Base-by-base conservation (phyloP, 2,797 vertebrate species). In the Xenopus petersii region DNA sequence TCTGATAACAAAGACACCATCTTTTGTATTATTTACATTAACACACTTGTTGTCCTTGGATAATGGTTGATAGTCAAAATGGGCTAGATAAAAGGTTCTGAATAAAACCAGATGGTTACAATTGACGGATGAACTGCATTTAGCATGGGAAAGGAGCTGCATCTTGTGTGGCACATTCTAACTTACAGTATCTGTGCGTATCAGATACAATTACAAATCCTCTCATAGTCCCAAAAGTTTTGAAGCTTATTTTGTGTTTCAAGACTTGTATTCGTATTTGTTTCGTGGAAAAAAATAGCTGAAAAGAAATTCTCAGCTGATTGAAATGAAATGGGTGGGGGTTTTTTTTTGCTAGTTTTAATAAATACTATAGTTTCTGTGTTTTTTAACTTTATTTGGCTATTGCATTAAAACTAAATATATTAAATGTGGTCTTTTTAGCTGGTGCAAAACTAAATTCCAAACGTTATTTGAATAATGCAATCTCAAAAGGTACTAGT, bases 171-270 rank as follows among this genome's bases (percentile, higher is more conserved):
- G 75, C 61, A 72, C 59, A 72, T 72, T 77, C 69, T 67, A 68
- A 48, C 30, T 67, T 68, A 21, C 21, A 21, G 21, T 21, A 48
- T 67, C 33, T 59, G 67, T 68, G 58, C 64, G 33, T 77, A 77
- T 77, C 75, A 77, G 70, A 72, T 77, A 70, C 65, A 77, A 77
- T 77, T 77, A 77, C 64, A 77, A 73, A 77, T 73, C 73, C 70
- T 73, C 48, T 60, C 24, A 70, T 75, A 70, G 13, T 67, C 12
- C 21, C 13, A 55, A 56, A 24, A 33, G 24, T n/a, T 55, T 55
- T 56, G 12, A 71, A 71, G 47, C 61, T 72, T 58, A 77, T 77
- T 42, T 77, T 77, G 70, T 48, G 49, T 33, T 64, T 15, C 54
- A 49, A 26, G 60, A 55, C 55, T 46, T 76, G 63, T 55, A 59